These are phyloP conservation scores for Sciurus niger DNA, from an alignment of 2,113 vertebrate genomes.

Conservation along the genomic window DNA sequence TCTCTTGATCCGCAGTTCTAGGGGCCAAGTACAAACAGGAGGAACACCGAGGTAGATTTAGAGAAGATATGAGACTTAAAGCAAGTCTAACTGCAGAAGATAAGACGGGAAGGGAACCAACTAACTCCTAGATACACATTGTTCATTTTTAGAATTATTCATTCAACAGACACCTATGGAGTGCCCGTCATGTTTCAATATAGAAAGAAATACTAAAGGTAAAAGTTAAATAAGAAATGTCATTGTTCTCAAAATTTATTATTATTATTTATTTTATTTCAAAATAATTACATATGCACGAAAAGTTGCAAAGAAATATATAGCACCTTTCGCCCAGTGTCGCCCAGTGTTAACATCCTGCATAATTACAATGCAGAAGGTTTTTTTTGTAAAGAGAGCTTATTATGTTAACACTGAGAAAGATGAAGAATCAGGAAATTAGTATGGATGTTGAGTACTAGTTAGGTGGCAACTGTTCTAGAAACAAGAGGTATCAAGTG, in stretches of 20 bases:
- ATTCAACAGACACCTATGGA: background rate
- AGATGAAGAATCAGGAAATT: background rate
- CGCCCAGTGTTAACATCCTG: background rate
- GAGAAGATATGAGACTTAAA: background rate
- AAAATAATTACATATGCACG: background rate
- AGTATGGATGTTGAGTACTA: background rate
- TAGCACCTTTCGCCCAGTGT: background rate
- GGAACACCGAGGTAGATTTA: background rate
- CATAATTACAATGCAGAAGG: background rate
- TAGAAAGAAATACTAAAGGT: background rate
- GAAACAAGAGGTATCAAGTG: background rate
- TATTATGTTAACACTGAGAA: background rate
- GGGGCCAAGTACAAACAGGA: background rate
- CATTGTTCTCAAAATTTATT: background rate
- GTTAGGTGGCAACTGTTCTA: background rate
- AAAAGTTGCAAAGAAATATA: background rate
- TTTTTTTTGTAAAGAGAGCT: background rate
- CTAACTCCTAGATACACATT: background rate
- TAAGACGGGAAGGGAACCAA: background rate
- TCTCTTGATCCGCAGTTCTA: slow-evolving; percentile 94
- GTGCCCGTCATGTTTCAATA: background rate
- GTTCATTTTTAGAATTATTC: background rate
- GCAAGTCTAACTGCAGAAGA: background rate
- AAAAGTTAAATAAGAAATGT: background rate
- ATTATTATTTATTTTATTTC: background rate